Percentiles rank a stretch among this genome's conserved stretches.
phyloP scores from a whole-genome alignment of 2,113 vertebrate species.

The Acrocephalus kingi region DNA sequence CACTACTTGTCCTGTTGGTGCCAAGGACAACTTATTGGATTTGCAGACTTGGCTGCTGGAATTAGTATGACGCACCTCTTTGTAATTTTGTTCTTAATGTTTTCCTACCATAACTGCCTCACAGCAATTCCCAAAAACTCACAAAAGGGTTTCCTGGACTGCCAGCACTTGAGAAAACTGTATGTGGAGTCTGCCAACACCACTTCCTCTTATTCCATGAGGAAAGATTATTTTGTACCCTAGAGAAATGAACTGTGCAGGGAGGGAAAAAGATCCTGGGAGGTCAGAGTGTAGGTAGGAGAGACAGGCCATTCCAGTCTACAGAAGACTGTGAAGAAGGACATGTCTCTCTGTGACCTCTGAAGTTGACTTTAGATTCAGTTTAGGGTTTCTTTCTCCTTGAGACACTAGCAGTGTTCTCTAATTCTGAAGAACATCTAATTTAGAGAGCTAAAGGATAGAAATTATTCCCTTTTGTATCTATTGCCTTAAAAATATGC shows the following conservation, averaged over 20 bases:
- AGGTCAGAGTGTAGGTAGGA: neutral
- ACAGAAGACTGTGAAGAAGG: neutral
- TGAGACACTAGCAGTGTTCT: neutral
- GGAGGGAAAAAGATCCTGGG: neutral
- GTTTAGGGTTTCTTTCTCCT: neutral
- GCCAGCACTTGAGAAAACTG: neutral
- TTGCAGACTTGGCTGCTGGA: neutral
- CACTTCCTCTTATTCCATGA: neutral
- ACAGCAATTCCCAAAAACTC: neutral
- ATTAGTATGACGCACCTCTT: rapidly evolving
- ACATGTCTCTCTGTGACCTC: neutral
- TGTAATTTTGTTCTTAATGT: neutral
- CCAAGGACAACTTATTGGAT: neutral
- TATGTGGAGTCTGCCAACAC: neutral
- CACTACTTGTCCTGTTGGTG: neutral
- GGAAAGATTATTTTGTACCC: neutral
- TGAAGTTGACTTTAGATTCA: neutral
- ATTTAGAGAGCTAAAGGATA: neutral
- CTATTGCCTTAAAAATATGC: neutral
- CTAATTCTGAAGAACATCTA: neutral
- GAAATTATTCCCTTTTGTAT: neutral
- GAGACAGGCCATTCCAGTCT: neutral
- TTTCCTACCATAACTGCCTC: neutral
- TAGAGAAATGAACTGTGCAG: neutral
- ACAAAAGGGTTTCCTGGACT: neutral